Base-by-base conservation (phyloP, 2,797 vertebrate species). In the Saxicola maurus region DNA sequence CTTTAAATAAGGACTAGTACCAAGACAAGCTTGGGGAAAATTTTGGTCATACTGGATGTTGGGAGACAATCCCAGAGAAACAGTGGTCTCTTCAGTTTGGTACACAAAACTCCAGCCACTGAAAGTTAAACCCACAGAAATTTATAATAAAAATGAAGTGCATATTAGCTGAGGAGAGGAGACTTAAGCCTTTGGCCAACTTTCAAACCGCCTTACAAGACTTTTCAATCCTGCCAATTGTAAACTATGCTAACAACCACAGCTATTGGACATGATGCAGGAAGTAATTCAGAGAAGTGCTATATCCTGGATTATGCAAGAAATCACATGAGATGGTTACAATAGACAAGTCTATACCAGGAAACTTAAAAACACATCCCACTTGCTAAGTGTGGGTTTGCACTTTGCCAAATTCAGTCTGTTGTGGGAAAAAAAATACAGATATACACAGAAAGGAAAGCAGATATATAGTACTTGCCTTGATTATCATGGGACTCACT, bases 211-310 rank as follows among this genome's bases (percentile, higher is more conserved):
- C n/a, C 25, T 89, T 57, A 33, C 15, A 71, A 74, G 38, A 71
- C 37, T 78, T 56, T 64, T 74, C 40, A 85, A 40, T 23, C 53
- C n/a, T 71, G 27, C 25, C 64, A 79, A 30, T 5, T 84, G 37
- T 51, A 64, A 87, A 72, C 49, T 59, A 3, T 11, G 30, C 13
- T 51, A 62, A 66, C 45, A 78, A 51, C 11, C 7, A 78, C 51
- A 81, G 48, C 66, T 61, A 51, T 45, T 67, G 56, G n/a, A 65
- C 20, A 6, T 42, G 33, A 71, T 68, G n/a, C 28, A 92, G 75
- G 90, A 93, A 90, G 61, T 46, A 83, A 71, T 91, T 88, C 80
- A 69, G 80, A 87, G 83, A 94, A 83, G 33, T 60, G 69, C 4
- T n/a, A 2, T 71, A 73, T 76, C 42, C 67, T 71, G 49, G 18